A percentile compares a stretch with the other conserved stretches of the same genome.
Evolutionary conservation across 1,140 invertebrate species (phyloP).

Genomic region (Chelonus insularis): DNA sequence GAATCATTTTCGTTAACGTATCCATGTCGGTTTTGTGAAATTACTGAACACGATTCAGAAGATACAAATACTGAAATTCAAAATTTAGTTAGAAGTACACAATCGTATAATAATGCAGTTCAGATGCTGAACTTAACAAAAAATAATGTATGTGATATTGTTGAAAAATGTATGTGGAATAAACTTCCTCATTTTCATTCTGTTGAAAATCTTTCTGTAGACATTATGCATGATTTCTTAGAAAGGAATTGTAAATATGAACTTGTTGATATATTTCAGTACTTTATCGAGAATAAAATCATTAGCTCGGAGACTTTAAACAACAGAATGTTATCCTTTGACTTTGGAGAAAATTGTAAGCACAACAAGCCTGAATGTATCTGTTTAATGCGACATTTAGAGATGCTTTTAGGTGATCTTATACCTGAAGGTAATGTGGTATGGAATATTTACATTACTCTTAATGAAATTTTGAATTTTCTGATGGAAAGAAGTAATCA

Average conservation of each 20-base stretch:
- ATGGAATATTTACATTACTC: not conserved
- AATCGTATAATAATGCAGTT: not conserved
- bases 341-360: not conserved
- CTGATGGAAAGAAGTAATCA: not conserved
- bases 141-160: not conserved
- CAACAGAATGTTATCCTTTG: not conserved
- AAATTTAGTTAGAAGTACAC: not conserved
- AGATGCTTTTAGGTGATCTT: constrained; percentile 1
- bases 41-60: not conserved
- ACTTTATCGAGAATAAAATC: not conserved
- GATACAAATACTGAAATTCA: not conserved
- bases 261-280: not conserved
- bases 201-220: constrained; percentile 14
- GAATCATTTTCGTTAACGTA: not conserved
- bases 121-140: not conserved
- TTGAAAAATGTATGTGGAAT: constrained; percentile 9
- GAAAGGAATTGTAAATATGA: constrained; percentile 5
- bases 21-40: constrained; percentile 2
- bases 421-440: not conserved
- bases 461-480: constrained; percentile 1
- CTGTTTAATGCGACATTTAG: constrained; percentile 9
- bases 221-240: constrained; percentile 17
- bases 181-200: constrained; percentile 5
- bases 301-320: not conserved
- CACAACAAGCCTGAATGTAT: not conserved